These are phyloP conservation scores for Halyomorpha halys DNA, from an alignment of 1,140 invertebrate genomes.

Conservation along the genomic window DNA sequence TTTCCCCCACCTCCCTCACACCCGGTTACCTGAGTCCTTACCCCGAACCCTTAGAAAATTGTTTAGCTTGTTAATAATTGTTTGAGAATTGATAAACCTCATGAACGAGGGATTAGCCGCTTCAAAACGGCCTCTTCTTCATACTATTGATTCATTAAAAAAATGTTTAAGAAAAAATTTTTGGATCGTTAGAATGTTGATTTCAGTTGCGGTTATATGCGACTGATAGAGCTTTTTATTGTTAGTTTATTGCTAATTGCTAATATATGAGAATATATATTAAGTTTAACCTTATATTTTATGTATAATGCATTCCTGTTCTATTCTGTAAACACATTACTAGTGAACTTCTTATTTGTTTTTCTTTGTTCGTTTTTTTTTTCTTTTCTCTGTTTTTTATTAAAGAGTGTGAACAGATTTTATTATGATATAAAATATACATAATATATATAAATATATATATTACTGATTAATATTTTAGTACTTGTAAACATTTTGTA, in stretches of 20 bases:
- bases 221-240: conserved; percentile 22
- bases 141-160: neutral
- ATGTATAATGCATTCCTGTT: conserved; percentile 27
- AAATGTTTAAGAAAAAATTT: conserved; percentile 8
- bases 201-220: conserved; percentile 6
- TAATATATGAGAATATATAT: conserved; percentile 22
- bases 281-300: conserved; percentile 26
- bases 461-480: conserved; percentile 27
- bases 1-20: neutral
- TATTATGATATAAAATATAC: conserved; percentile 20
- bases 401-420: conserved; percentile 19
- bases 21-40: neutral
- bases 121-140: neutral
- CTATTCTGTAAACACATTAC: conserved; percentile 21
- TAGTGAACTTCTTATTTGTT: conserved; percentile 17
- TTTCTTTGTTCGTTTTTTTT: conserved; percentile 5
- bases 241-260: conserved; percentile 23
- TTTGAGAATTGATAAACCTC: conserved; percentile 7
- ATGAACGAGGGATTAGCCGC: neutral
- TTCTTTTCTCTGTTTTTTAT: conserved; percentile 16
- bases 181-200: conserved; percentile 11
- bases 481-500: conserved; percentile 25
- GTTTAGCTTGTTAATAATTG: conserved; percentile 14
- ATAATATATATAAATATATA: conserved; percentile 25
- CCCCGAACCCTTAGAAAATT: conserved; percentile 7